Percentiles rank a stretch among this genome's conserved stretches.
Conservation (phyloP, 2,797 vertebrate species). For the Enteromius afrohamiltoni region DNA sequence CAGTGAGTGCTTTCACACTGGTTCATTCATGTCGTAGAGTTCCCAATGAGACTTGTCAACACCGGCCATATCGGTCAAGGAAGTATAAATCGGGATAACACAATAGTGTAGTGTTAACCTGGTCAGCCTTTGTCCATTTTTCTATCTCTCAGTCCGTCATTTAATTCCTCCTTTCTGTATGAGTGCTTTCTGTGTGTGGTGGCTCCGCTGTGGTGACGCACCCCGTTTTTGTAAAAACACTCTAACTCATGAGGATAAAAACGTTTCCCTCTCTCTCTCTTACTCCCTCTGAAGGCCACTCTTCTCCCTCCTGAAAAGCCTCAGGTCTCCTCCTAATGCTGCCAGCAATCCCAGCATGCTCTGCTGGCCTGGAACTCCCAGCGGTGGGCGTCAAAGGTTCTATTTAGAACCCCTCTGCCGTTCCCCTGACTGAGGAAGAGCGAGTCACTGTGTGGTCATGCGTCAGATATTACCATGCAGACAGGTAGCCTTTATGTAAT, state of each 20-base stretch:
- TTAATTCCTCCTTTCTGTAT: slow-evolving; percentile 57
- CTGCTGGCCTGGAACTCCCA: slow-evolving; percentile 71
- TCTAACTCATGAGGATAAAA: slow-evolving; percentile 55
- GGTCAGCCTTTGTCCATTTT: slow-evolving; percentile 32
- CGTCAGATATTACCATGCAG: slow-evolving; percentile 50
- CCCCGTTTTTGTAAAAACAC: slow-evolving; percentile 79
- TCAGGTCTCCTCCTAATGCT: slow-evolving; percentile 65
- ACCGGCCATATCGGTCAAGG: slow-evolving; percentile 18
- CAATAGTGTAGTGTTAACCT: slow-evolving; percentile 39
- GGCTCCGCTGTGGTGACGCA: slow-evolving; percentile 74
- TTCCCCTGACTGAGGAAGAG: slow-evolving; percentile 49
- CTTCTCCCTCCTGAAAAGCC: slow-evolving; percentile 55
- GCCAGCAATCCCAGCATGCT: slow-evolving; percentile 78
- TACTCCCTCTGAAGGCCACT: slow-evolving; percentile 38
- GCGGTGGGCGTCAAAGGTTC: slow-evolving; percentile 76
- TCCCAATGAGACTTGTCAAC: slow-evolving; percentile 18
- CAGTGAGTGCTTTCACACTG: slow-evolving; percentile 13
- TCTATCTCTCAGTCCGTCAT: slow-evolving; percentile 54
- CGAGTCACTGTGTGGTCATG: slow-evolving; percentile 52
- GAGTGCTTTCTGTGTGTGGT: slow-evolving; percentile 74
- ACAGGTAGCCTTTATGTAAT: slow-evolving; percentile 61
- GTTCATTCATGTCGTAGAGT: slow-evolving; percentile 4
- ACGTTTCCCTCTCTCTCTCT: slow-evolving; percentile 57
- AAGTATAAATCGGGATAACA: slow-evolving; percentile 23
- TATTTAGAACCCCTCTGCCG: slow-evolving; percentile 58